These are phyloP conservation scores for Geophilus truncorum DNA, from an alignment of 2,888 invertebrate genomes.

Conservation along the genomic window DNA sequence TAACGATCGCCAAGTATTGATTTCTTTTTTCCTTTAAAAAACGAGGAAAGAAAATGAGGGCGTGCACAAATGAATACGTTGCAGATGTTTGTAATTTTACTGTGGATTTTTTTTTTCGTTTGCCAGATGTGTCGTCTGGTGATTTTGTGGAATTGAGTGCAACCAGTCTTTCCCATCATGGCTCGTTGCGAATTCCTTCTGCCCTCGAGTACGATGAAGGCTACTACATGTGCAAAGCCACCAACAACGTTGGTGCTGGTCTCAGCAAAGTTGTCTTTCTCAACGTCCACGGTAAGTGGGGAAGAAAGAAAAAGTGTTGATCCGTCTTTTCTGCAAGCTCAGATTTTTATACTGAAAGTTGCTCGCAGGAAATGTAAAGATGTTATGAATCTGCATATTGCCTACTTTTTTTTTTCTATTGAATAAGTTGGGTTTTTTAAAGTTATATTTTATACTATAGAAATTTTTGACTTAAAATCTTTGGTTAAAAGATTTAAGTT, in stretches of 20 bases:
- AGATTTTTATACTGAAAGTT: background rate
- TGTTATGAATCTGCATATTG: background rate
- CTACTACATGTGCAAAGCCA: conserved; percentile 42
- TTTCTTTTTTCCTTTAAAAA: background rate
- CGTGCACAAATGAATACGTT: background rate
- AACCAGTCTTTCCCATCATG: conserved; percentile 34
- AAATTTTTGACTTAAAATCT: background rate
- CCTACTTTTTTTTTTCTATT: background rate
- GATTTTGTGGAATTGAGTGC: conserved; percentile 30
- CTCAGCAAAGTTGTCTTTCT: conserved; percentile 38
- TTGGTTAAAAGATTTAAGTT: background rate
- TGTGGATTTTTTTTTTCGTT: background rate
- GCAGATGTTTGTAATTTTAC: conserved; percentile 19
- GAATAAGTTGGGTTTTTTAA: no score
- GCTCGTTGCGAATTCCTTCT: conserved; percentile 40
- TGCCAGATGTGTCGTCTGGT: conserved; percentile 13
- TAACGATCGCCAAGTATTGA: background rate
- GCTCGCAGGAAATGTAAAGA: background rate
- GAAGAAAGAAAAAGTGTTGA: background rate
- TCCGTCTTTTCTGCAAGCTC: background rate
- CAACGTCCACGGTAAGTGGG: conserved; percentile 34
- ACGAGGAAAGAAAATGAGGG: background rate
- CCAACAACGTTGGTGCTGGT: conserved; percentile 39
- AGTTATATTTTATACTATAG: background rate
- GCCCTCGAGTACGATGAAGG: conserved; percentile 41